Base-by-base conservation (phyloP, 2,797 vertebrate genomes). In the Cryptoblepharus egeriae region DNA sequence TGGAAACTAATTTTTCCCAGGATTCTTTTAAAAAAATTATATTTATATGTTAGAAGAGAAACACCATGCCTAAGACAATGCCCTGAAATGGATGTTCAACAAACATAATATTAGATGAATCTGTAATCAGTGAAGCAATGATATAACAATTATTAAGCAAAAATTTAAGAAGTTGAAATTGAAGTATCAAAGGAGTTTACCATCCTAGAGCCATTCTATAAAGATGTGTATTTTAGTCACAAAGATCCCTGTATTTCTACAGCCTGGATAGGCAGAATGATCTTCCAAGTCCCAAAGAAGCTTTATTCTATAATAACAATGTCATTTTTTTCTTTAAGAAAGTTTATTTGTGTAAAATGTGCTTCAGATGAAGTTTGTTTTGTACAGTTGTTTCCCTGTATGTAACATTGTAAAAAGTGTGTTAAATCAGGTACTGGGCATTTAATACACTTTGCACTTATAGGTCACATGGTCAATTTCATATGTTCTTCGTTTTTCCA, bases 391-490 rank as follows among this genome's bases (percentile, higher is more conserved):
- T 83, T 74, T 87, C 55, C 82, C 75, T 85, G 42, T 90, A n/a
- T 65, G 87, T 90, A 42, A 0, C 82, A 88, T n/a, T 88, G 82
- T 86, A 92, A 88, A 89, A 45, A 68, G 82, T 91, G 88, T 92
- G 87, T 60, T 88, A 89, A 91, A 81, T 84, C 85, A 89, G 87
- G 80, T 88, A 75, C 88, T 80, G 69, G 61, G 71, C 16, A 68
- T 87, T 84, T 69, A 75, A 79, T 92, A 85, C 68, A 90, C 77
- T 87, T 92, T 89, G 89, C 93, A 91, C 88, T 93, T 93, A 83
- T 76, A 84, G 77, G 80, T 92, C 89, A 86, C 88, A 73, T 92
- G 79, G 79, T 90, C 89, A 85, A 45, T 91, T 92, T 92, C 90
- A 13, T 91, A 88, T 84, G 80, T 87, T 90, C 75, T 89, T 93